Percentiles rank a stretch among this genome's conserved stretches.
These are phyloP conservation scores for Clytia hemisphaerica DNA, from an alignment of 30 jellyfish, hydroid and myxozoan species.

Conservation along the genomic window DNA sequence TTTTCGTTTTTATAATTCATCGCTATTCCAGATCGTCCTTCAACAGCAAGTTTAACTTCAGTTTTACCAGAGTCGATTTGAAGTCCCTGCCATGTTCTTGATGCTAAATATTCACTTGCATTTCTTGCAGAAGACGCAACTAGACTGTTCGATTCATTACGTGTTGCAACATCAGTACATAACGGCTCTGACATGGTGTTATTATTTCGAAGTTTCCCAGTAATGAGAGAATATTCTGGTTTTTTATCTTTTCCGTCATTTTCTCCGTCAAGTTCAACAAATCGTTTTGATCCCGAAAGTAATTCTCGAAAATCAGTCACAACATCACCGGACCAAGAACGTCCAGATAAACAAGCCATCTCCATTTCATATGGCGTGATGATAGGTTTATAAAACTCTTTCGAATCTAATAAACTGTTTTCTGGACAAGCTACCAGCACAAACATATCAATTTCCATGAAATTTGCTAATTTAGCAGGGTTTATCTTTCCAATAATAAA, in stretches of 20 bases:
- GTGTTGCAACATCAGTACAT: slow-evolving; percentile 9
- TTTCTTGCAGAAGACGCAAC: neutral
- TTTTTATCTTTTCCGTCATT: slow-evolving; percentile 21
- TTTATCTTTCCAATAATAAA: slow-evolving; percentile 91
- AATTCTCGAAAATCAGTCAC: slow-evolving; percentile 80
- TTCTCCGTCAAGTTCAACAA: slow-evolving; percentile 30
- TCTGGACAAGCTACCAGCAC: slow-evolving; percentile 98
- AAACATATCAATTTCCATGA: slow-evolving; percentile 92
- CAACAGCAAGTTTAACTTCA: slow-evolving; percentile 59
- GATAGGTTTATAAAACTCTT: slow-evolving; percentile 88
- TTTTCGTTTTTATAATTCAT: slow-evolving; percentile 75
- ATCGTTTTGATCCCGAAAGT: slow-evolving; percentile 63
- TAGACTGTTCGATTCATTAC: neutral
- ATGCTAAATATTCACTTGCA: slow-evolving; percentile 32
- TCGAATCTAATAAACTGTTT: slow-evolving; percentile 74
- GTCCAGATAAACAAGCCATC: slow-evolving; percentile 80
- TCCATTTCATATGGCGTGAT: slow-evolving; percentile 97
- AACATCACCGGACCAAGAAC: slow-evolving; percentile 97
- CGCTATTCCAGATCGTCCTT: slow-evolving; percentile 95
- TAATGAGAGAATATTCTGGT: slow-evolving; percentile 83
- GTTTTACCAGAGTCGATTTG: slow-evolving; percentile 51
- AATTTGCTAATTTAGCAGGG: slow-evolving; percentile 93
- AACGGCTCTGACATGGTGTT: neutral
- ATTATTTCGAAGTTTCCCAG: slow-evolving; percentile 51
- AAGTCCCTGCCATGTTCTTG: slow-evolving; percentile 92